Evolutionary conservation across 2,113 vertebrate species (phyloP).

Genomic region (Pachyramphus minor): DNA sequence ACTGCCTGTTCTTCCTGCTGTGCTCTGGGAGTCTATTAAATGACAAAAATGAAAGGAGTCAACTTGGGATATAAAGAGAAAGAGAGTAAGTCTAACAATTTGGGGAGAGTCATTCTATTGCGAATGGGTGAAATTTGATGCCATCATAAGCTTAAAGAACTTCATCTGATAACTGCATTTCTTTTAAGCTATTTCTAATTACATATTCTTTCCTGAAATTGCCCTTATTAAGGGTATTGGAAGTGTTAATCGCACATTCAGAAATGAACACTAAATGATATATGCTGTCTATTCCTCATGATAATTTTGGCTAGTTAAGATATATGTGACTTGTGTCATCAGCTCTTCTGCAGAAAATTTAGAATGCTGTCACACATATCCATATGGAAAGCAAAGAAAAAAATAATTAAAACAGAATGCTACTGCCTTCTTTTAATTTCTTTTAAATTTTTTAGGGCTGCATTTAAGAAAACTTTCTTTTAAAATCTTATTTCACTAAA

Average conservation of each 20-base stretch:
- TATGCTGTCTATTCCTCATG: background rate
- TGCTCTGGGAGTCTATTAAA: background rate
- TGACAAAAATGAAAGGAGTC: background rate
- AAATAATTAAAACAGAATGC: background rate
- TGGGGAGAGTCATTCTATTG: background rate
- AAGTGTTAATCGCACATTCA: background rate
- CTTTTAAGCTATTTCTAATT: background rate
- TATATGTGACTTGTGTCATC: background rate
- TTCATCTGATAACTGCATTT: background rate
- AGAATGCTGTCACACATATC: background rate
- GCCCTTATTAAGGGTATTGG: background rate
- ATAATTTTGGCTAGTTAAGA: background rate
- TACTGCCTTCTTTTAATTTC: background rate
- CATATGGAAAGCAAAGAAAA: background rate
- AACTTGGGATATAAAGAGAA: background rate
- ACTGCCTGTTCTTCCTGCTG: background rate
- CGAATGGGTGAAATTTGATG: background rate
- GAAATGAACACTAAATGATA: background rate
- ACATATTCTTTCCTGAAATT: background rate
- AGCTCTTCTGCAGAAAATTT: background rate
- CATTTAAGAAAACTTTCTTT: background rate
- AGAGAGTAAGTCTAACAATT: background rate
- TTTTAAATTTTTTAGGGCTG: background rate
- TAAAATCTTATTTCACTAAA: background rate
- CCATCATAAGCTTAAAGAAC: background rate